phyloP scores from a whole-genome alignment of 2,888 invertebrate genomes.

The Acheta domesticus region DNA sequence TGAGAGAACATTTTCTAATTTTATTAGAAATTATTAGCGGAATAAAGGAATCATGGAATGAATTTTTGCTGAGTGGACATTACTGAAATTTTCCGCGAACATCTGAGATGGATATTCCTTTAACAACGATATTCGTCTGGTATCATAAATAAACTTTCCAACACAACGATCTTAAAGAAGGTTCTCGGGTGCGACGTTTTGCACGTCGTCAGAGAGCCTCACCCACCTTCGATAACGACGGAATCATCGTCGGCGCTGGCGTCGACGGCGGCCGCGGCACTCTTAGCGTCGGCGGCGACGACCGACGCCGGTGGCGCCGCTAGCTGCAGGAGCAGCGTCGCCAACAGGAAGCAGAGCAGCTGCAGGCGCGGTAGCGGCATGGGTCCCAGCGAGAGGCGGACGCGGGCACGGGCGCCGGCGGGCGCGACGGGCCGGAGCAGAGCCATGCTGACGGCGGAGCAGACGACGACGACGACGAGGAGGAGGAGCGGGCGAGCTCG shows the following conservation, averaged over 20 bases:
- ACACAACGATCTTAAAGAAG: too few species aligned
- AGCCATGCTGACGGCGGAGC: neutral
- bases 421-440: neutral
- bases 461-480: neutral
- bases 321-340: neutral
- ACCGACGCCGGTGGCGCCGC: neutral
- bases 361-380: neutral
- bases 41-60: too few species aligned
- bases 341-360: neutral
- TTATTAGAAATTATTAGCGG: too few species aligned
- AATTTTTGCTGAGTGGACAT: too few species aligned
- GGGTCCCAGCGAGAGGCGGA: neutral
- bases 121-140: too few species aligned
- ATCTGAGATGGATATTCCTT: too few species aligned
- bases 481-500: slow-evolving; percentile 5
- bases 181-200: too few species aligned
- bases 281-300: neutral
- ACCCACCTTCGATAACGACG: neutral
- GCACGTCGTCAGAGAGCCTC: too few species aligned
- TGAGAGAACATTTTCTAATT: too few species aligned
- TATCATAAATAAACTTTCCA: too few species aligned
- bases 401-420: neutral
- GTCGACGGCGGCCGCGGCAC: neutral
- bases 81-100: too few species aligned
- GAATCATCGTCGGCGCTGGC: neutral